phyloP scores from a whole-genome alignment of 2,113 vertebrate genomes.

The Furnarius figulus region DNA sequence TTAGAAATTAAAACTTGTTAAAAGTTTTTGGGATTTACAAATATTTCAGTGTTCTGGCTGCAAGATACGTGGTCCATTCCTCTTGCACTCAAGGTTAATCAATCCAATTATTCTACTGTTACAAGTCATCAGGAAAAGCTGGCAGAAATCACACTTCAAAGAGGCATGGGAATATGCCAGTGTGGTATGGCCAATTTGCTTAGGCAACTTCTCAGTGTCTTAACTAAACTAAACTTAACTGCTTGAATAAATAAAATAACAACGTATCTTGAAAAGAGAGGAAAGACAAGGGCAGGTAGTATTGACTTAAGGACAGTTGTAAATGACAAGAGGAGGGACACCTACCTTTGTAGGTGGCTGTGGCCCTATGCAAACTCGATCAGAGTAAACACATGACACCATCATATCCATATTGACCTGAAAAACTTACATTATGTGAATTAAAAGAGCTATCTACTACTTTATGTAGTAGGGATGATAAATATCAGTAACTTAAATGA shows the following conservation, averaged over 20 bases:
- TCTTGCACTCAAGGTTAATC: background rate
- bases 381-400: background rate
- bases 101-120: background rate
- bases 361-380: background rate
- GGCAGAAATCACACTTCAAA: background rate
- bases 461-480: background rate
- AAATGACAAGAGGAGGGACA: background rate
- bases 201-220: constrained; percentile 14
- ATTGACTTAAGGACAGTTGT: constrained; percentile 14
- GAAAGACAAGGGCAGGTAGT: constrained; percentile 17
- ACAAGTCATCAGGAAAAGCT: background rate
- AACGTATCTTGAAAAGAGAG: background rate
- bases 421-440: background rate
- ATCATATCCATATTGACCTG: background rate
- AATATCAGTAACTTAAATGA: background rate
- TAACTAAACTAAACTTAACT: constrained; percentile 33
- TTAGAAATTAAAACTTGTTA: background rate
- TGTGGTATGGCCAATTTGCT: background rate
- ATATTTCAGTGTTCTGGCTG: background rate
- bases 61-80: rapidly evolving
- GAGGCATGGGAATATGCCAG: background rate
- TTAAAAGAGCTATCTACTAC: background rate
- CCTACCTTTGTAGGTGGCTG: background rate
- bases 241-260: constrained; percentile 32
- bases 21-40: background rate